Evolutionary conservation across 2,888 invertebrate species (phyloP).

Genomic region (Pollenia labialis): DNA sequence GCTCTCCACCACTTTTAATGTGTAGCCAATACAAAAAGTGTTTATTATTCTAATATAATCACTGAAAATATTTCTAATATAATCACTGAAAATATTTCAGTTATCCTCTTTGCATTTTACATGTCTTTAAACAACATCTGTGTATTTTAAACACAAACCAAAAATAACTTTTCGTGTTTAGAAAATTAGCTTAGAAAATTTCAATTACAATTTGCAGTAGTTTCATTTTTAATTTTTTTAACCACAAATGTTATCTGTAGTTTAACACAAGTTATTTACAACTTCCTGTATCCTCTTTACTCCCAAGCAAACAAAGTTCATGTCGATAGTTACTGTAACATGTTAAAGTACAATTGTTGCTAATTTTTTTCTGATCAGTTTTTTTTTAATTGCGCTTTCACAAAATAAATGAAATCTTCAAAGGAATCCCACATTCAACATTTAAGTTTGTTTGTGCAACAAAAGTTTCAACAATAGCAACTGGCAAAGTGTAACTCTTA

Average conservation of each 20-base stretch:
- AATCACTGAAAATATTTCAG: too few relatives aligned
- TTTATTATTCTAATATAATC: too few relatives aligned
- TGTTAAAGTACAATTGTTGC: slow-evolving; percentile 66
- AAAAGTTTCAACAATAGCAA: slow-evolving; percentile 32
- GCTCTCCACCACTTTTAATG: too few relatives aligned
- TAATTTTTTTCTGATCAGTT: slow-evolving; percentile 26
- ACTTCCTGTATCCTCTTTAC: slow-evolving; percentile 49
- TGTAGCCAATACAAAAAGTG: too few relatives aligned
- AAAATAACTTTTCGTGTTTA: background rate
- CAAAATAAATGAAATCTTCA: background rate
- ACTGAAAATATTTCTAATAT: too few relatives aligned
- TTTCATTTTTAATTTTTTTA: slow-evolving; percentile 19
- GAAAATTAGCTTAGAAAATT: slow-evolving; percentile 21
- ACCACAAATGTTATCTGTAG: too few relatives aligned
- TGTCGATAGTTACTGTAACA: slow-evolving; percentile 29
- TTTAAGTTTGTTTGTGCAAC: slow-evolving; percentile 19
- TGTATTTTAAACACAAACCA: background rate
- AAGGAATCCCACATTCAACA: slow-evolving; percentile 27
- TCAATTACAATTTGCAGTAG: slow-evolving; percentile 49
- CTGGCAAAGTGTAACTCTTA: background rate
- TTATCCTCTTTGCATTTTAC: too few relatives aligned
- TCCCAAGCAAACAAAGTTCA: background rate
- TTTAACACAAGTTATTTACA: too few relatives aligned
- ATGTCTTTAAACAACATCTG: too few relatives aligned
- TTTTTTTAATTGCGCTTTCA: background rate